These are phyloP conservation scores for Laspeyria flexula DNA, from an alignment of 2,888 invertebrate genomes.

Conservation along the genomic window DNA sequence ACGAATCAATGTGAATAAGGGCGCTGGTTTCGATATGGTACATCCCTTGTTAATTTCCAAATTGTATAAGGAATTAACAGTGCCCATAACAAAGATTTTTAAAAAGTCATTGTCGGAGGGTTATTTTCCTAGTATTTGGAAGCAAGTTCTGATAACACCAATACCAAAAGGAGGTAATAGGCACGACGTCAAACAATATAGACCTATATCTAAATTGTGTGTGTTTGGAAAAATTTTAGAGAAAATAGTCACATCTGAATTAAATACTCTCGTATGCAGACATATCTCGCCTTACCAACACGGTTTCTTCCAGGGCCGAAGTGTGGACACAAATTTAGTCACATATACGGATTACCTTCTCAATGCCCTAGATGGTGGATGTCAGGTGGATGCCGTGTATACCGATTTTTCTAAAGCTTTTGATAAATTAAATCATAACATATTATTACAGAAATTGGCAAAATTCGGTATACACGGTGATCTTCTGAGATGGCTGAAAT, in stretches of 20 bases:
- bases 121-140: neutral
- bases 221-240: neutral
- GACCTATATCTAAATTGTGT: too few species aligned
- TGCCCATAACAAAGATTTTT: neutral
- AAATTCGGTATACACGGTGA: too few species aligned
- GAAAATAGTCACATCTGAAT: neutral
- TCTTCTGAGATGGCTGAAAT: too few species aligned
- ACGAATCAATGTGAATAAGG: too few species aligned
- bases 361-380: neutral
- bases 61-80: neutral
- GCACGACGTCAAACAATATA: neutral
- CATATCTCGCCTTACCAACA: neutral
- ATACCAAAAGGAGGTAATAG: neutral
- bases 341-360: too few species aligned
- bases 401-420: too few species aligned
- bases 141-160: neutral
- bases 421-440: too few species aligned
- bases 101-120: neutral
- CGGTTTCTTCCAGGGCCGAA: neutral
- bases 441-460: too few species aligned
- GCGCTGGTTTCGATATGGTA: neutral
- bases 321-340: constrained; percentile 1
- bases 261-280: neutral
- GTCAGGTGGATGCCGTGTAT: too few species aligned
- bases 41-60: too few species aligned